phyloP scores from a whole-genome alignment of 2,797 vertebrate species.

The Onychomys leucogaster region DNA sequence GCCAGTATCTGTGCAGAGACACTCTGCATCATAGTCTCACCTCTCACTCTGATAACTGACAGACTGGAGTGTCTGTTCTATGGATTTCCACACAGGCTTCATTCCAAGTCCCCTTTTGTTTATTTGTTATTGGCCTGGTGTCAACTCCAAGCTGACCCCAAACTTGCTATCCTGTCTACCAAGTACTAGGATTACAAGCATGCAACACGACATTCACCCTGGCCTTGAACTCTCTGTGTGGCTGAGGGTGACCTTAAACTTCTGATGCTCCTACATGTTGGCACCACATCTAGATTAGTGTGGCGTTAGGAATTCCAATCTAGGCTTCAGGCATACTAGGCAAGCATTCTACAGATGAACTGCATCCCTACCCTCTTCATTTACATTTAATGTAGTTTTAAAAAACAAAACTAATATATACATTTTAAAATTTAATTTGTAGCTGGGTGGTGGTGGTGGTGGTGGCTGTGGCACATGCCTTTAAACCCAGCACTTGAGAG shows the following conservation, averaged over 20 bases:
- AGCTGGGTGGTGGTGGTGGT: neutral
- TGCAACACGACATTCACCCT: too few species aligned
- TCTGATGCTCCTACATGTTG: neutral
- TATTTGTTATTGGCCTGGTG: neutral
- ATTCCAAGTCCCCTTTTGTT: neutral
- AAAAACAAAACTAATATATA: neutral
- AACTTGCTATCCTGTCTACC: neutral
- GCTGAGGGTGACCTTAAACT: neutral
- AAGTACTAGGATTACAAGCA: neutral
- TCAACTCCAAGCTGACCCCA: neutral
- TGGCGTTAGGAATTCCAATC: neutral
- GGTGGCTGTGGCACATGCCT: neutral
- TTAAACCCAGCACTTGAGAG: neutral
- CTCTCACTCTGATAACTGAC: neutral
- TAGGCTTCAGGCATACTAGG: neutral
- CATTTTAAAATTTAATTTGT: neutral
- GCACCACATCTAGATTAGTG: neutral
- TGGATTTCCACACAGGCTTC: neutral
- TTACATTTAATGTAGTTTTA: neutral
- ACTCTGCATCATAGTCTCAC: neutral
- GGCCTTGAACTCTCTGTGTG: neutral
- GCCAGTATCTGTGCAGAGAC: neutral
- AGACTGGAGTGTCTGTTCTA: neutral
- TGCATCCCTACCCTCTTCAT: neutral
- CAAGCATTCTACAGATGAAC: neutral